Evolutionary conservation across 2,113 vertebrate genomes (phyloP).

Genomic region (Triplophysa dalaica): DNA sequence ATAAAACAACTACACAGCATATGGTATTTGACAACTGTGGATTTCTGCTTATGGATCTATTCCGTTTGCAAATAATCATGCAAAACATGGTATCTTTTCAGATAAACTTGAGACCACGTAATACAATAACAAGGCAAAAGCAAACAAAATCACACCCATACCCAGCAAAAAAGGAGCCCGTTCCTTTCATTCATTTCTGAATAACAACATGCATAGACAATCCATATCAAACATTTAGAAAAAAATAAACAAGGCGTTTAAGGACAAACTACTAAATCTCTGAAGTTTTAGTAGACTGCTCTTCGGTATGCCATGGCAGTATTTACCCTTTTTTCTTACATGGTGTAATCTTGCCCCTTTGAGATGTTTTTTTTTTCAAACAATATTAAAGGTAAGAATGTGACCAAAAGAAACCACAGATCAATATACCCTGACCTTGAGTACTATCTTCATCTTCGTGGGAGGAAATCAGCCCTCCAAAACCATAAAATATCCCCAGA

Average conservation of each 20-base stretch:
- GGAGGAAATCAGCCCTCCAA: slow-evolving; percentile 1
- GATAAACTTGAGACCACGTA: neutral
- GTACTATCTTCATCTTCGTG: slow-evolving; percentile 1
- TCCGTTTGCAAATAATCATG: slow-evolving; percentile 23
- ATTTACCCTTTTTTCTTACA: neutral
- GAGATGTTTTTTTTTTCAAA: neutral
- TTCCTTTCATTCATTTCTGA: slow-evolving; percentile 14
- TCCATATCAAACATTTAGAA: neutral
- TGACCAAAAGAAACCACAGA: neutral
- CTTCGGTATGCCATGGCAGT: neutral
- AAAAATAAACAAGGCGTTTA: neutral
- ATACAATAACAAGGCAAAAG: slow-evolving; percentile 1
- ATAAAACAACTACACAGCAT: neutral
- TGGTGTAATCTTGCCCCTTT: neutral
- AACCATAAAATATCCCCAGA: neutral
- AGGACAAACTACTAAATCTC: slow-evolving; percentile 12
- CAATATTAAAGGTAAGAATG: neutral
- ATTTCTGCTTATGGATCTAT: neutral
- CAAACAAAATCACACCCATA: slow-evolving; percentile 4
- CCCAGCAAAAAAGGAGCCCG: neutral
- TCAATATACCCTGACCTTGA: neutral
- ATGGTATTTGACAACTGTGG: neutral
- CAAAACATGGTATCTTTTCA: neutral
- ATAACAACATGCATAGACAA: slow-evolving; percentile 7
- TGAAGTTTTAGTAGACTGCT: slow-evolving; percentile 1